phyloP scores from a whole-genome alignment of 53 echinoderm and acorn worm genomes.

The Echinarachnius parma region DNA sequence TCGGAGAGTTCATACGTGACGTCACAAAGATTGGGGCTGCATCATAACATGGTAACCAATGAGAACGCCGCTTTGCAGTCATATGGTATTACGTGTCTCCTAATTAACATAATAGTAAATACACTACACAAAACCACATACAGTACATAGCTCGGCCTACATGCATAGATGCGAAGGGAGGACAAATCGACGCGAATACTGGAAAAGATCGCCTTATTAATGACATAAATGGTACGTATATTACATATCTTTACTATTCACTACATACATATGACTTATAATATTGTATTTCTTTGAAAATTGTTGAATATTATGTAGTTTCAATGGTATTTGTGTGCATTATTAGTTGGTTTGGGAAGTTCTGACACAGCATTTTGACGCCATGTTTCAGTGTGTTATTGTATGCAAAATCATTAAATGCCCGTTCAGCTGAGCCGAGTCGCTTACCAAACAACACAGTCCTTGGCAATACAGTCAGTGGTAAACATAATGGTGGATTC shows the following conservation, averaged over 20 bases:
- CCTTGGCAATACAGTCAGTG: too few relatives aligned
- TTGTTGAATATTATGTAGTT: background rate
- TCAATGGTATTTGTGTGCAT: background rate
- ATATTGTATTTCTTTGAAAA: background rate
- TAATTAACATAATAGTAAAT: conserved; percentile 44
- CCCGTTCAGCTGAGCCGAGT: conserved; percentile 7
- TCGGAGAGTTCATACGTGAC: conserved; percentile 29
- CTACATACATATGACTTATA: background rate
- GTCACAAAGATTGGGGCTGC: conserved; percentile 45
- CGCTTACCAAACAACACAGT: too few relatives aligned
- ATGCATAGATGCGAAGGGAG: conserved; percentile 20
- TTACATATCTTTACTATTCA: background rate
- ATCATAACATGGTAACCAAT: conserved; percentile 48
- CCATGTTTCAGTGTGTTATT: conserved; percentile 38
- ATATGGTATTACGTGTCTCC: conserved; percentile 48
- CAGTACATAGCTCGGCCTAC: too few relatives aligned
- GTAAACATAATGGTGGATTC: too few relatives aligned
- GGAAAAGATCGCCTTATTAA: background rate
- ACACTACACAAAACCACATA: conserved; percentile 40
- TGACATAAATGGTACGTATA: conserved; percentile 14
- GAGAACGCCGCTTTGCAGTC: conserved; percentile 35
- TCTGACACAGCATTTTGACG: conserved; percentile 45
- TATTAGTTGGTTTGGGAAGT: conserved; percentile 26
- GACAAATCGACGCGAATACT: conserved; percentile 1
- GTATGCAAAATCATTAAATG: conserved; percentile 45